These are phyloP conservation scores for Notarius lentiginosus DNA, from an alignment of 2,113 vertebrate genomes.

Conservation along the genomic window DNA sequence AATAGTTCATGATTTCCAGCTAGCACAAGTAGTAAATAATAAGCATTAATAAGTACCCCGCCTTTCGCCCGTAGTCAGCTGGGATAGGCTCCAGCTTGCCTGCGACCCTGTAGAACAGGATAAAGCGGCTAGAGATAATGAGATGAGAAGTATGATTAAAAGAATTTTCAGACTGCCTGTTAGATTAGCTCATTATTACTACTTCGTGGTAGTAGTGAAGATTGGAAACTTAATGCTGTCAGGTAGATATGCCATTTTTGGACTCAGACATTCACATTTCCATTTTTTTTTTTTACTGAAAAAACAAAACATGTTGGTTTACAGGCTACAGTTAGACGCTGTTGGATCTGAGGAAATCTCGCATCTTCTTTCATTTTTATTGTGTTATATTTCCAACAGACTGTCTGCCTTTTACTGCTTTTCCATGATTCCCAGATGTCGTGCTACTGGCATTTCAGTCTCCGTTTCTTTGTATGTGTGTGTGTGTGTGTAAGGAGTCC, in stretches of 20 bases:
- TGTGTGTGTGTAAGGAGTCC: background rate
- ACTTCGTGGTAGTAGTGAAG: background rate
- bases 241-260: background rate
- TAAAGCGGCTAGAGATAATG: too few relatives aligned
- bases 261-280: background rate
- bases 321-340: background rate
- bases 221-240: background rate
- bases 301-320: background rate
- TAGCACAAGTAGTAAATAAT: background rate
- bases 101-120: too few relatives aligned
- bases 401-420: background rate
- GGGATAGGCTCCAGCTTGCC: too few relatives aligned
- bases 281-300: background rate
- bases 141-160: background rate
- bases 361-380: constrained; percentile 3
- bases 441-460: constrained; percentile 3
- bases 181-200: background rate
- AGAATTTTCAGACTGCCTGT: too few relatives aligned
- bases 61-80: too few relatives aligned
- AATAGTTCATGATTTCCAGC: background rate
- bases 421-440: background rate
- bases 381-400: background rate
- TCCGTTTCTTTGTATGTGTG: background rate
- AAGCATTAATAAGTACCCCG: background rate
- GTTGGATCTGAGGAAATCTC: background rate